Evolutionary conservation across 2,113 vertebrate genomes (phyloP), one percentile per base, ranked within the genome.

Genomic region (Urocolius indicus): DNA sequence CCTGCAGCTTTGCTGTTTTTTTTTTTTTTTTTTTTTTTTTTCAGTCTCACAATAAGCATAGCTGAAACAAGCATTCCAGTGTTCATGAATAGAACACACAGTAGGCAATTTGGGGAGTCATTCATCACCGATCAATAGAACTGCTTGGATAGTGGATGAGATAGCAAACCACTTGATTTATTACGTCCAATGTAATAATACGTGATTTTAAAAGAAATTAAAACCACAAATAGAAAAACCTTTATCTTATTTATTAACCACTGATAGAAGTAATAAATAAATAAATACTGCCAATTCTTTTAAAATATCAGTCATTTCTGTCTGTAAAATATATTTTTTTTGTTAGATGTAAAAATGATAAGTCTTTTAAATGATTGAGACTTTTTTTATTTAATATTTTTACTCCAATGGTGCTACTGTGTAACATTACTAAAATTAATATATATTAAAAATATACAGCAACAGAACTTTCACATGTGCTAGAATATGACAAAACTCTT

Each of bases 171-270:
- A 77, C 91, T 93, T 92, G 92, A 92, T 92, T 83, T 84, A 94
- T 57, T 90, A 89, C 4, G 2, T 32, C 48, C 67, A 32, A 6
- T 72, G 71, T 38, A 52, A 74, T 54, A 87, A 85, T 27, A 38
- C 52, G 34, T 75, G 72, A 76, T 88, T 88, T 96, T 73, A 77
- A 55, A 95, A 91, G 79, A 95, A 96, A 96, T 89, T 96, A 92
- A 95, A 96, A 46, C 46, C 59, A 88, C 63, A 77, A 74, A 75
- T 23, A 69, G 82, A 80, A 90, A 94, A 87, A 71, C 43, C 41
- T 87, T 62, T 78, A 92, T 89, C 93, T 72, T 65, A 65, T 93
- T 94, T 95, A 72, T 92, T 91, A 68, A 23, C 43, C 9, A 45
- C 21, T 32, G 55, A 61, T 74, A 84, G 68, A 71, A 93, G 62